A percentile compares a stretch with the other conserved stretches of the same genome.
Conservation (phyloP, 2,113 vertebrate species). For the Cavia porcellus region DNA sequence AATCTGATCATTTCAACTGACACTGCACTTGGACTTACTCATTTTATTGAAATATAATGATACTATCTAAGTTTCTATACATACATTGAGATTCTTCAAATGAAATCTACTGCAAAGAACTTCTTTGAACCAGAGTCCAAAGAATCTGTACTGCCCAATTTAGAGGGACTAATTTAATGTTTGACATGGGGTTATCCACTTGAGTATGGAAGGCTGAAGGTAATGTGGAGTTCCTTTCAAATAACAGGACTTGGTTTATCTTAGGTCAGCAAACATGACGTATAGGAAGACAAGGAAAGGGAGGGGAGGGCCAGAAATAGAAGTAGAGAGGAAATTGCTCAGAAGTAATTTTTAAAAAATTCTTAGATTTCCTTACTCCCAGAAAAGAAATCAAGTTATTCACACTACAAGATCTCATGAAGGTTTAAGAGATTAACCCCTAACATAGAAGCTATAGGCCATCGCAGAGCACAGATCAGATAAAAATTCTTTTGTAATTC, state of each 20-base stretch:
- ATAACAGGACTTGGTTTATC: neutral
- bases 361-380: constrained; percentile 24
- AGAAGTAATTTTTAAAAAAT: neutral
- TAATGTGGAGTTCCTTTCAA: neutral
- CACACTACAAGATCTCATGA: neutral
- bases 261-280: neutral
- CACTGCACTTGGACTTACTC: neutral
- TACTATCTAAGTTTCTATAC: neutral
- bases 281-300: neutral
- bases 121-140: constrained; percentile 2
- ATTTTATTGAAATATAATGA: neutral
- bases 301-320: neutral
- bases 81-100: neutral
- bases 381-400: neutral
- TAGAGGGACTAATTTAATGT: neutral
- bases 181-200: constrained; percentile 13
- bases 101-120: neutral
- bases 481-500: constrained; percentile 27
- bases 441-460: neutral
- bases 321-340: neutral
- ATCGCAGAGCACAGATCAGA: constrained; percentile 31
- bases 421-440: neutral
- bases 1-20: neutral
- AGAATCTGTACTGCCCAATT: neutral
- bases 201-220: neutral